Evolutionary conservation across 2,113 vertebrate species (phyloP).

Genomic region (Zingel zingel): DNA sequence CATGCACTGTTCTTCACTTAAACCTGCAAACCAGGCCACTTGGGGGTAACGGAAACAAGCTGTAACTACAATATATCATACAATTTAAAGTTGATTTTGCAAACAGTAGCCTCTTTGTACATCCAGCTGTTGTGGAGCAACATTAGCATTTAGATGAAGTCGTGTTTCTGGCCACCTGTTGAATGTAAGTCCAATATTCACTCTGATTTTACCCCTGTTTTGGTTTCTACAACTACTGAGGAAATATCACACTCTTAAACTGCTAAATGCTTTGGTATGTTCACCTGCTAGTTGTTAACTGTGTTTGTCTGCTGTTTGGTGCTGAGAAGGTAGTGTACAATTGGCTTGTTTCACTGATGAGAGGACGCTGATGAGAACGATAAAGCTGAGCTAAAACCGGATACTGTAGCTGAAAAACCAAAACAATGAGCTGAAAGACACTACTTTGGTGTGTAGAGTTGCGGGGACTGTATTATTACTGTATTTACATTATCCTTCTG

Average conservation of each 20-base stretch:
- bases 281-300: neutral
- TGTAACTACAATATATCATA: neutral
- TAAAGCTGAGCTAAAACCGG: neutral
- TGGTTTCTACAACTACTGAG: neutral
- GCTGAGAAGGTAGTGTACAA: neutral
- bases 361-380: neutral
- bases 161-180: neutral
- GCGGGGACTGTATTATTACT: neutral
- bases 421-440: neutral
- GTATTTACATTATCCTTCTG: neutral
- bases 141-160: neutral
- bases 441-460: no score
- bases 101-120: no score
- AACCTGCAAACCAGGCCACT: no score
- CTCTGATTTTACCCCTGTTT: neutral
- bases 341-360: neutral
- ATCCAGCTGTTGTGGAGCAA: neutral
- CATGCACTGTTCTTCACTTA: neutral
- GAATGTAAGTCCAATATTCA: neutral
- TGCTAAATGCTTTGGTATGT: neutral
- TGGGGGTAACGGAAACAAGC: neutral
- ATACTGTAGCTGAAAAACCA: neutral
- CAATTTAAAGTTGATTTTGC: neutral
- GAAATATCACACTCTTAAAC: neutral
- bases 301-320: neutral